Evolutionary conservation across 2,113 vertebrate species (phyloP).

Genomic region (Chascanopsetta lugubris): DNA sequence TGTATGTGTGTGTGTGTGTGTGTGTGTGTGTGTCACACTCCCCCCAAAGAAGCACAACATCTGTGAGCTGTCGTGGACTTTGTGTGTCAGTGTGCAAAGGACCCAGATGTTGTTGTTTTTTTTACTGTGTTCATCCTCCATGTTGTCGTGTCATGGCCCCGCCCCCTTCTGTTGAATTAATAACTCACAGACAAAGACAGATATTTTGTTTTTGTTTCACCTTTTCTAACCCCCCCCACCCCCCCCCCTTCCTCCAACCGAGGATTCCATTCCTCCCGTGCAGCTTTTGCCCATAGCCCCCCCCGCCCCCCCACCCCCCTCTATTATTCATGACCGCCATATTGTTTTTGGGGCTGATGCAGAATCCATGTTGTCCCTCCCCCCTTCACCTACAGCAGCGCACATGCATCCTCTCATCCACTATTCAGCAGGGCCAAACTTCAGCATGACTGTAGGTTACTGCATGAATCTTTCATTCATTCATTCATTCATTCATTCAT

Average conservation of each 20-base stretch:
- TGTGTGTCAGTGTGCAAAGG: conserved; percentile 13
- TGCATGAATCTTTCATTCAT: conserved; percentile 27
- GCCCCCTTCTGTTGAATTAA: conserved; percentile 25
- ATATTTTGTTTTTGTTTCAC: background rate
- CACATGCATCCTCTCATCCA: conserved; percentile 27
- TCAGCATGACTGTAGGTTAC: conserved; percentile 30
- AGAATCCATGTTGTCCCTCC: conserved; percentile 40
- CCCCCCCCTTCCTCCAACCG: background rate
- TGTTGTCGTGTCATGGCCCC: conserved; percentile 10
- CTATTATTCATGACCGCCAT: conserved; percentile 66
- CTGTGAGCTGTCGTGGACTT: conserved; percentile 46
- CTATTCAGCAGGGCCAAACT: conserved; percentile 51
- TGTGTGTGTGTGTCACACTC: conserved; percentile 24
- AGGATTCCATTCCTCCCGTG: conserved; percentile 38
- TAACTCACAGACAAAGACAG: background rate
- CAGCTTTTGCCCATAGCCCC: conserved; percentile 50
- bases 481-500: too few species aligned
- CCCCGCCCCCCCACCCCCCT: conserved; percentile 58
- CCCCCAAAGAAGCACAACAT: conserved; percentile 34
- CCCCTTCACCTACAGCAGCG: conserved; percentile 40
- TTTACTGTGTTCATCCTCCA: conserved; percentile 15
- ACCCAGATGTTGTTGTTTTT: conserved; percentile 33
- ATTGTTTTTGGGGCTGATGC: conserved; percentile 59
- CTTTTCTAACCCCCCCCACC: background rate
- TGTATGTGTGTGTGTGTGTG: background rate